Percentiles rank a stretch among this genome's conserved stretches.
phyloP scores from a whole-genome alignment of 2,888 invertebrate genomes.

The Euplagia quadripunctaria region DNA sequence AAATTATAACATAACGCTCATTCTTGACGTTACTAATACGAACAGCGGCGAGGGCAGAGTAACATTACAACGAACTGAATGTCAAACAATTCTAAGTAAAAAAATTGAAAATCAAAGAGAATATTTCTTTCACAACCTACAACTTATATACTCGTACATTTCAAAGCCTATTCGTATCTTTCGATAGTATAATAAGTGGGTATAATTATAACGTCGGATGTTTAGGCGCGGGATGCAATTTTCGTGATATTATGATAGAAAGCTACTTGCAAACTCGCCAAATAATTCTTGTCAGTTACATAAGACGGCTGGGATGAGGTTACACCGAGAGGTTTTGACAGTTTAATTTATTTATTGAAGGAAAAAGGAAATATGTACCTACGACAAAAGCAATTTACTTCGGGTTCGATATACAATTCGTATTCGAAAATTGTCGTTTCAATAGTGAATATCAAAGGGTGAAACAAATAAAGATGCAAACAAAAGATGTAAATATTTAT shows the following conservation, averaged over 20 bases:
- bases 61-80: no score
- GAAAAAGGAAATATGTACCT: constrained; percentile 7
- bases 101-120: no score
- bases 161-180: background rate
- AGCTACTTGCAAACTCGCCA: constrained; percentile 45
- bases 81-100: no score
- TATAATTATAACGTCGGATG: constrained; percentile 39
- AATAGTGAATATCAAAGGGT: constrained; percentile 2
- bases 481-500: background rate
- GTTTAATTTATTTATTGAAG: constrained; percentile 17
- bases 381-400: constrained; percentile 11
- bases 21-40: no score
- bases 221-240: constrained; percentile 36
- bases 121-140: no score
- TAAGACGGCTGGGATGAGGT: background rate
- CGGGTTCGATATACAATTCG: constrained; percentile 1
- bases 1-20: no score
- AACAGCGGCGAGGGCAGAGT: no score
- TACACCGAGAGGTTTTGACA: constrained; percentile 26
- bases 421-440: background rate
- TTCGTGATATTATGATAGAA: constrained; percentile 39
- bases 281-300: constrained; percentile 51
- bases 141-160: background rate
- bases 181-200: constrained; percentile 20
- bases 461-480: background rate